Conservation (phyloP, 2,888 invertebrate species). For the Oligia strigilis region DNA sequence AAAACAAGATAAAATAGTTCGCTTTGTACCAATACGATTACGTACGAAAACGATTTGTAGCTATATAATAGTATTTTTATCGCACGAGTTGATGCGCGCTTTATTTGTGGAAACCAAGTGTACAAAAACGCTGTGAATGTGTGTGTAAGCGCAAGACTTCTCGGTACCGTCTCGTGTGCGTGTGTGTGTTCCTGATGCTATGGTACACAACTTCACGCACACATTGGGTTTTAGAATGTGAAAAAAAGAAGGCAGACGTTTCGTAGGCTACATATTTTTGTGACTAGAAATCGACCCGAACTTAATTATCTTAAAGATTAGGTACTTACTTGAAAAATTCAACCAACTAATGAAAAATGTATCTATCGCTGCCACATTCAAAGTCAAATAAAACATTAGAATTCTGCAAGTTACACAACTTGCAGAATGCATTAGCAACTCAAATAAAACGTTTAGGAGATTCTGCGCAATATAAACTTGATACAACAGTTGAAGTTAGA, state of each 20-base stretch:
- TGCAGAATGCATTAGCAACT: slow-evolving; percentile 35
- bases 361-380: background rate
- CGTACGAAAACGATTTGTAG: background rate
- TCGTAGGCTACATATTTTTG: background rate
- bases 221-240: too few relatives aligned
- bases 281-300: background rate
- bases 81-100: background rate
- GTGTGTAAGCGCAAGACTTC: background rate
- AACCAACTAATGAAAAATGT: background rate
- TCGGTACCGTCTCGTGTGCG: too few relatives aligned
- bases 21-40: background rate
- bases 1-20: background rate
- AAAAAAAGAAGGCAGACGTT: too few relatives aligned
- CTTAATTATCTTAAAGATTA: background rate
- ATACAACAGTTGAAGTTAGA: slow-evolving; percentile 23
- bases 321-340: background rate
- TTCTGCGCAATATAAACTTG: slow-evolving; percentile 15
- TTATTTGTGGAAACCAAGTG: background rate
- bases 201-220: too few relatives aligned
- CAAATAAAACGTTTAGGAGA: slow-evolving; percentile 45
- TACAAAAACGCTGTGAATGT: background rate
- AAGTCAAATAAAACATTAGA: slow-evolving; percentile 1
- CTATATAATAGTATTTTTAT: background rate
- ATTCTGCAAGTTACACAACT: background rate
- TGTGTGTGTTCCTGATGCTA: too few relatives aligned